A percentile compares a stretch with the other conserved stretches of the same genome.
phyloP scores from a whole-genome alignment of 1,140 invertebrate genomes.

The Caenorhabditis latens region DNA sequence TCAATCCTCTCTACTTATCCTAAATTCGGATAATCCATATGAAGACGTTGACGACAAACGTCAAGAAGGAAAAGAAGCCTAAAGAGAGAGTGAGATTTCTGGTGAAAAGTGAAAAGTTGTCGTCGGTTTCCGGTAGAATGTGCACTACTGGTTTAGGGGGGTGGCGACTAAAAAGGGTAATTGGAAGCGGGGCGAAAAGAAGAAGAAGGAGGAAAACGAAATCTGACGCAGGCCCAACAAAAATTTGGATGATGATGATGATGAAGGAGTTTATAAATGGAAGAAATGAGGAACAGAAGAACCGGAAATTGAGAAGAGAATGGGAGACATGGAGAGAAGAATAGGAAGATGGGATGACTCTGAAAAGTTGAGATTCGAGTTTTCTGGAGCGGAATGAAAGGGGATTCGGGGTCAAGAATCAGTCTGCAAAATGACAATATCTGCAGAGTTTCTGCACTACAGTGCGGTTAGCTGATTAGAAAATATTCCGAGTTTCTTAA shows the following conservation, averaged over 20 bases:
- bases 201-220: conserved; percentile 41
- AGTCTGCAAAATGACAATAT: too few relatives aligned
- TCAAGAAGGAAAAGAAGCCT: conserved; percentile 7
- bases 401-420: background rate
- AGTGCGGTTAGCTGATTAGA: too few relatives aligned
- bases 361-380: too few relatives aligned
- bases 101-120: conserved; percentile 53
- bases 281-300: background rate
- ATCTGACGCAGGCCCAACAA: conserved; percentile 21
- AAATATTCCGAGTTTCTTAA: too few relatives aligned
- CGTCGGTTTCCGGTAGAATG: conserved; percentile 45
- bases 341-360: background rate
- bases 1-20: background rate
- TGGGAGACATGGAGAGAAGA: background rate
- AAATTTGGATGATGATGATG: conserved; percentile 17
- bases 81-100: background rate
- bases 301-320: background rate
- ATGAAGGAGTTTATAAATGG: conserved; percentile 5
- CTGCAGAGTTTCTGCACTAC: too few relatives aligned
- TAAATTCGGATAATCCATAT: conserved; percentile 11
- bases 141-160: background rate
- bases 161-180: conserved; percentile 43
- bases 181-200: conserved; percentile 33
- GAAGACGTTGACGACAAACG: conserved; percentile 10
- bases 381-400: background rate